phyloP scores from a whole-genome alignment of 2,797 vertebrate genomes.

The Tarsius wallacei region DNA sequence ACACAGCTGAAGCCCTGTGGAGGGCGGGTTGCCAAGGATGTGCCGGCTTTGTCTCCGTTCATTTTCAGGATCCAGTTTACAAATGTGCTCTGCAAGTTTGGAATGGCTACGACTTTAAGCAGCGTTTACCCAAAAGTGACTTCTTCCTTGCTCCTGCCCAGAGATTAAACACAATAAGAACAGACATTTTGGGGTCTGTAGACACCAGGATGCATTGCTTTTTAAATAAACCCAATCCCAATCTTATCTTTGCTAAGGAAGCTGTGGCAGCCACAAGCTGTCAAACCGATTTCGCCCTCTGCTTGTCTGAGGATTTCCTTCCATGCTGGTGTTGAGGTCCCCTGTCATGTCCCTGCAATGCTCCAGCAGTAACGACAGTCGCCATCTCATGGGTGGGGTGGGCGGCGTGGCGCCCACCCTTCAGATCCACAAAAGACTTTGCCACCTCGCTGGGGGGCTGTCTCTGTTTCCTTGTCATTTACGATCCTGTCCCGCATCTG shows the following conservation, averaged over 20 bases:
- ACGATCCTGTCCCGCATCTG: not conserved
- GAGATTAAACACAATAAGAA: not conserved
- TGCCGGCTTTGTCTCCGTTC: not conserved
- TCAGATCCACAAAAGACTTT: not conserved
- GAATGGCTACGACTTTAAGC: not conserved
- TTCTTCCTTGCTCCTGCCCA: not conserved
- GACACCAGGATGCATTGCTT: slow-evolving; percentile 5
- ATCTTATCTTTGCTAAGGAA: slow-evolving; percentile 50
- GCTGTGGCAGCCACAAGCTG: not conserved
- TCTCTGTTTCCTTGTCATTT: not conserved
- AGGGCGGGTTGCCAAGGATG: not conserved
- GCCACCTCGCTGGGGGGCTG: not conserved
- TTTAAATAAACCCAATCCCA: slow-evolving; percentile 24
- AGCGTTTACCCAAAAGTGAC: not conserved
- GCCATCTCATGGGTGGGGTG: not conserved
- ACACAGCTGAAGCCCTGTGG: not conserved
- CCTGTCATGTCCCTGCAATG: accelerated
- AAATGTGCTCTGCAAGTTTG: not conserved
- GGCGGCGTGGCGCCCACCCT: not conserved
- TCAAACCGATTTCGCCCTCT: not conserved
- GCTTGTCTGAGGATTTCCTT: not conserved
- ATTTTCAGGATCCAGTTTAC: slow-evolving; percentile 14
- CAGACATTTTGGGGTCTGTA: not conserved
- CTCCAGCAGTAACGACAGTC: accelerated
- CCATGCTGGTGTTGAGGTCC: accelerated